phyloP scores from a whole-genome alignment of 2,113 vertebrate genomes.

The Columbina picui region DNA sequence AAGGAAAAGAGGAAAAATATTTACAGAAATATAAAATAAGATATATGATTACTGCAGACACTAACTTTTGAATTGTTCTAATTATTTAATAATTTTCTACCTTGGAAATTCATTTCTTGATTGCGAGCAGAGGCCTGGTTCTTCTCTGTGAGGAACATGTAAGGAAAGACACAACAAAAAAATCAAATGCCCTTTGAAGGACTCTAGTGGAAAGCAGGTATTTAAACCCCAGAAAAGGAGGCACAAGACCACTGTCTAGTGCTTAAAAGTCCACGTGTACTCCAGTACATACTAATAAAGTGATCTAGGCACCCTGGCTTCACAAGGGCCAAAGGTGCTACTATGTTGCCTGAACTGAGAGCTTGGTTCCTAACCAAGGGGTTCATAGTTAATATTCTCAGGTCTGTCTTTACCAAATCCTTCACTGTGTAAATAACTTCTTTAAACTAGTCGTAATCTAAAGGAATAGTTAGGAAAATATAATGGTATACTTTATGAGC shows the following conservation, averaged over 20 bases:
- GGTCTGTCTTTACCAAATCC: neutral
- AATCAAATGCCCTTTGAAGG: neutral
- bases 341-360: neutral
- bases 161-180: neutral
- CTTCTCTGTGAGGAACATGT: neutral
- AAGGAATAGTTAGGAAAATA: neutral
- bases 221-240: neutral
- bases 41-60: neutral
- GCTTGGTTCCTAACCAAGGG: neutral
- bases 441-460: neutral
- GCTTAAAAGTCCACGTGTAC: neutral
- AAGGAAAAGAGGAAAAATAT: neutral
- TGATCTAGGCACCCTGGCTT: neutral
- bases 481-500: neutral
- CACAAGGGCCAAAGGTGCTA: neutral
- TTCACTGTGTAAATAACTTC: neutral
- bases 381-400: neutral
- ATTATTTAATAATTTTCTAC: neutral
- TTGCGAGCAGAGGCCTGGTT: neutral
- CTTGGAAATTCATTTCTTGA: neutral
- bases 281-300: neutral
- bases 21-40: slow-evolving; percentile 12
- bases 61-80: neutral
- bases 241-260: neutral
- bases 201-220: neutral